Conservation (phyloP, 1,140 invertebrate species). For the Heliconius himera region DNA sequence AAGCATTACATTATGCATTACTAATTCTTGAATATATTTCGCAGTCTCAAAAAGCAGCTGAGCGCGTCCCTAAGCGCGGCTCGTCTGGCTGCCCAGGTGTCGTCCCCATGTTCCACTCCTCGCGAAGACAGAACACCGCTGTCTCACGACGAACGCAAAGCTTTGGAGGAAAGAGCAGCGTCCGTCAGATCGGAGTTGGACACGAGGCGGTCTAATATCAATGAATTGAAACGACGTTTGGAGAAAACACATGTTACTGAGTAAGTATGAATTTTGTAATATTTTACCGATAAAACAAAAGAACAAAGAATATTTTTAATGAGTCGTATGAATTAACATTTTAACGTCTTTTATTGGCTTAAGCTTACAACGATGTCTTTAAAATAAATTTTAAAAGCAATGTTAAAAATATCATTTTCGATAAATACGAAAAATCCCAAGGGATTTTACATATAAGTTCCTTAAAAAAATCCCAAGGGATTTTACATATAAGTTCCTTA, state of each 20-base stretch:
- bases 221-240: conserved; percentile 88
- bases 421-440: too few relatives aligned
- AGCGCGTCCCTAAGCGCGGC: conserved; percentile 82
- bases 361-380: too few relatives aligned
- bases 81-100: conserved; percentile 60
- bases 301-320: background rate
- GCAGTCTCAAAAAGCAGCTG: conserved; percentile 85
- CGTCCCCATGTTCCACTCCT: conserved; percentile 52
- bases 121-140: conserved; percentile 71
- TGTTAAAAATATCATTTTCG: too few relatives aligned
- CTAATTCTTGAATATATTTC: background rate
- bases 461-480: too few relatives aligned
- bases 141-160: conserved; percentile 83
- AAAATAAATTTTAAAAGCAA: too few relatives aligned
- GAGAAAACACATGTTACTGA: conserved; percentile 91
- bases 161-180: conserved; percentile 86
- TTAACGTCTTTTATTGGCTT: too few relatives aligned
- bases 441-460: too few relatives aligned
- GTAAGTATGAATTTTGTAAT: conserved; percentile 76
- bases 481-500: too few relatives aligned
- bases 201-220: conserved; percentile 87
- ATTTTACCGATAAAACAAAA: background rate
- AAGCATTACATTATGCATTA: background rate
- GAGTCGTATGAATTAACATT: too few relatives aligned
- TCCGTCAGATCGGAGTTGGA: conserved; percentile 87